A percentile compares a stretch with the other conserved stretches of the same genome.
Evolutionary conservation across 2,888 invertebrate genomes (phyloP).

Genomic region (Acanthosepion lycidas): DNA sequence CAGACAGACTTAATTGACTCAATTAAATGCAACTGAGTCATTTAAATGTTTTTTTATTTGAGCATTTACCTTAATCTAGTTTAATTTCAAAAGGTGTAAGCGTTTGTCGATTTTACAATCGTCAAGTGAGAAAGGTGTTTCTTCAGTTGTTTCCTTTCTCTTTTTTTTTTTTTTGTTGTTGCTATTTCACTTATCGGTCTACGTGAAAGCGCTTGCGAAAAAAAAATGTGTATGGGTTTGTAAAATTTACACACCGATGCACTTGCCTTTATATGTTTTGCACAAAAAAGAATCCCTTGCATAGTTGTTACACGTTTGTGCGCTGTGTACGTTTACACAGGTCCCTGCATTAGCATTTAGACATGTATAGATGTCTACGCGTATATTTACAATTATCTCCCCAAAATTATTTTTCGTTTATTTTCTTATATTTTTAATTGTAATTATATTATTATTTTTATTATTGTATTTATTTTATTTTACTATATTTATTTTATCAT

Average conservation of each 20-base stretch:
- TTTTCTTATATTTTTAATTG: too few relatives aligned
- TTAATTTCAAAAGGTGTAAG: constrained; percentile 33
- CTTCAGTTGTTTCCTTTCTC: neutral
- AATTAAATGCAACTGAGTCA: neutral
- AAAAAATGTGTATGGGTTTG: neutral
- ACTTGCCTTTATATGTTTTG: neutral
- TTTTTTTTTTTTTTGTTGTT: neutral
- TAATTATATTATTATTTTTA: too few relatives aligned
- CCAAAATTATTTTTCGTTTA: too few relatives aligned
- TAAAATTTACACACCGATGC: neutral
- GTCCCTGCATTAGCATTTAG: too few relatives aligned
- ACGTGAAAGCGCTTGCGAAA: neutral
- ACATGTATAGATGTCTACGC: too few relatives aligned
- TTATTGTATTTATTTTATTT: too few relatives aligned
- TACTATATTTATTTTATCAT: too few relatives aligned
- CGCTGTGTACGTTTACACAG: too few relatives aligned
- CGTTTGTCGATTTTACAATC: neutral
- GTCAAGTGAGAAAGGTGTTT: neutral
- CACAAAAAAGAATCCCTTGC: too few relatives aligned
- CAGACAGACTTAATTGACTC: constrained; percentile 21
- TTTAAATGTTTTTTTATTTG: neutral
- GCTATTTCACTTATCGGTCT: neutral
- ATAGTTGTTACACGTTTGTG: too few relatives aligned
- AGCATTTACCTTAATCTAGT: neutral
- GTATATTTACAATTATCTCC: too few relatives aligned